Base-by-base conservation (phyloP, 1,140 invertebrate species). In the Cheumatopsyche charites region DNA sequence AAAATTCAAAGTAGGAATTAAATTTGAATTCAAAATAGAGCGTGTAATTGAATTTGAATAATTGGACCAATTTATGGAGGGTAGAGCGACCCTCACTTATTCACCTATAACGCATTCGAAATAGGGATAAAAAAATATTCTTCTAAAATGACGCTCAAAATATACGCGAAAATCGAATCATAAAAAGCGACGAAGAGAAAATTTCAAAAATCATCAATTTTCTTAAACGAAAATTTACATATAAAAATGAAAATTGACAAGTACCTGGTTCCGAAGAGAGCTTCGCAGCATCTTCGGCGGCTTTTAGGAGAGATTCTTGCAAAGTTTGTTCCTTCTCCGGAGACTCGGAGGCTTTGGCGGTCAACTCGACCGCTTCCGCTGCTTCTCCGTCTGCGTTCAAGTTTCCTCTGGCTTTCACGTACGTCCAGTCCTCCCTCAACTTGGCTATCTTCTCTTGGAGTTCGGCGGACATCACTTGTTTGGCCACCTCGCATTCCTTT, bases 381-480 rank as follows among this genome's bases (percentile, higher is more conserved):
- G 19, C 4, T 58, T 58, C 55, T 9, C 11, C 21, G 13, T 58
- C 55, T 9, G n/a, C 47, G 55, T 65, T 58, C n/a, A 68, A 19
- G 15, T 52, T 17, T 7, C 74, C 74, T 42, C 74, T 47, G 13
- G 71, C 71, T 26, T 67, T 58, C 13, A 79, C 74, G 63, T 73
- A 77, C 9, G 71, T 83, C 88, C 89, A 90, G 77, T 89, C 87
- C 67, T 87, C 86, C 26, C 85, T 82, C 47, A 91, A 77, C 70
- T 85, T 85, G 61, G 86, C 79, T 75, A 89, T 88, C 75, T 87
- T 85, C 81, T 88, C 88, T 73, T 87, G 84, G 73, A 90, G 77
- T 77, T 89, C 86, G 0, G 82, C 76, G 19, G 87, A 86, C 36
- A 89, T 84, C 0, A 83, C 82, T 72, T 89, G 88, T 75, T 84